A percentile compares a stretch with the other conserved stretches of the same genome.
Conservation (phyloP, 2,797 vertebrate species). For the Tolypeutes matacus region DNA sequence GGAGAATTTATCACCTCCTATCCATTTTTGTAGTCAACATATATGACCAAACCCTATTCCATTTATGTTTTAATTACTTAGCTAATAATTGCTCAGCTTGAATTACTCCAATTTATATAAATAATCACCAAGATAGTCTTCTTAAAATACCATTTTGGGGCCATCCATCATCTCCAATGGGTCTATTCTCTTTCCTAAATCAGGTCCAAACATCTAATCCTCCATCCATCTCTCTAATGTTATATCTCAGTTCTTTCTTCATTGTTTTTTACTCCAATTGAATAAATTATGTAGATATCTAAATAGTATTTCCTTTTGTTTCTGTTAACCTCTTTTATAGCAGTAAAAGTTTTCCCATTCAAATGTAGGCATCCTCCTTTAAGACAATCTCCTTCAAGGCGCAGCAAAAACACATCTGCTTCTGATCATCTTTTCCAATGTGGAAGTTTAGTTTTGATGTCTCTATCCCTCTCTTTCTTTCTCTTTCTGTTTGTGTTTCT, state of each 20-base stretch:
- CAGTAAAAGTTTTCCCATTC: background rate
- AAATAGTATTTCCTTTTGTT: background rate
- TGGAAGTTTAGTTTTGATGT: background rate
- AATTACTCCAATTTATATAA: background rate
- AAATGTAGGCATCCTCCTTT: background rate
- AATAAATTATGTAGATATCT: background rate
- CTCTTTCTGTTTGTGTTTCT: background rate
- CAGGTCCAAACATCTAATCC: background rate
- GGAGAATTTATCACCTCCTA: background rate
- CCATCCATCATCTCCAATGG: background rate
- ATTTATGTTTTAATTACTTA: background rate
- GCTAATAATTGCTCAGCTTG: background rate
- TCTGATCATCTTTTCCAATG: background rate
- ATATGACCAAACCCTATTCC: background rate
- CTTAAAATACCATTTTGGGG: constrained; percentile 9
- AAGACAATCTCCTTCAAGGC: background rate
- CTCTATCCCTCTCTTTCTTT: background rate
- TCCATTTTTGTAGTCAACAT: background rate
- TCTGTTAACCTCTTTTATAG: constrained; percentile 21
- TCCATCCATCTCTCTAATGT: background rate
- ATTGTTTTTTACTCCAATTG: background rate
- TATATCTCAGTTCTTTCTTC: background rate
- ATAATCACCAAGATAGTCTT: background rate
- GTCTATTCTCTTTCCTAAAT: background rate
- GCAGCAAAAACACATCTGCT: background rate